These are phyloP conservation scores for Cebus imitator DNA, from an alignment of 2,113 vertebrate genomes.

Conservation along the genomic window DNA sequence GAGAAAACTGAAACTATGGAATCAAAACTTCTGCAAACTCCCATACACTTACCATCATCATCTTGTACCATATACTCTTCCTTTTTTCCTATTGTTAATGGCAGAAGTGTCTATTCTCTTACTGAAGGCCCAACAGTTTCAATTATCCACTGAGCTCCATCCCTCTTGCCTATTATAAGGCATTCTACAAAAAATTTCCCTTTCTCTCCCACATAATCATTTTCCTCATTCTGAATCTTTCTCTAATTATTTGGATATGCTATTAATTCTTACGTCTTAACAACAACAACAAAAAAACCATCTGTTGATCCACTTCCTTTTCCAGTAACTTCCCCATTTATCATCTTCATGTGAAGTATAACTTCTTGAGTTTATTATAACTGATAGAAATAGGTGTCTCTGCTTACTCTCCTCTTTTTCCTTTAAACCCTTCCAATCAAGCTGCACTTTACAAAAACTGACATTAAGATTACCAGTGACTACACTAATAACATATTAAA, in stretches of 20 bases:
- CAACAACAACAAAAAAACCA: neutral
- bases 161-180: neutral
- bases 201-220: neutral
- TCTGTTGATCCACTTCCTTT: neutral
- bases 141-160: neutral
- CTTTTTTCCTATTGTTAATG: neutral
- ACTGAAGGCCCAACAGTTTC: neutral
- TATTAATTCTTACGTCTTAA: neutral
- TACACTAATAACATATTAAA: neutral
- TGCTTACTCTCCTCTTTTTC: neutral
- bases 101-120: neutral
- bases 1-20: neutral
- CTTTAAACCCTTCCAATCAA: neutral
- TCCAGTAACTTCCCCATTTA: neutral
- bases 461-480: neutral
- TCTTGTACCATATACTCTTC: neutral
- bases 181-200: neutral
- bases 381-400: neutral
- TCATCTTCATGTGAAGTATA: neutral
- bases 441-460: neutral
- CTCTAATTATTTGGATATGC: neutral
- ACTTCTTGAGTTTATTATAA: neutral
- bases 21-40: neutral
- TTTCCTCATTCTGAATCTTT: neutral
- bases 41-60: neutral